These are phyloP conservation scores for Astatoreochromis straeleni DNA, from an alignment of 2,113 vertebrate genomes.

Conservation along the genomic window DNA sequence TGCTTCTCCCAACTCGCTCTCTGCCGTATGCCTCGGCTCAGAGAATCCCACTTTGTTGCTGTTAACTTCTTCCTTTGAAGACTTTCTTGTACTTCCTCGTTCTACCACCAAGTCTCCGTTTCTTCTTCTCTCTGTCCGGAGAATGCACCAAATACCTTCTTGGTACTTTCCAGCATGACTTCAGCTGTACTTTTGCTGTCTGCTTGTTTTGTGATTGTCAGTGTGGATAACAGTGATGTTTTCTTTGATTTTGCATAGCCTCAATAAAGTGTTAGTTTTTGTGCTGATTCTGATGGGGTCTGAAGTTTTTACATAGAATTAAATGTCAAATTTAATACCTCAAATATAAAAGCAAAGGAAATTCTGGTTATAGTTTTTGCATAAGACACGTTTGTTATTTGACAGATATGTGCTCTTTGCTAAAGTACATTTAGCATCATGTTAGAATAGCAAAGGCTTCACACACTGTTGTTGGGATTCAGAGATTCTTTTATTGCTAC, in stretches of 20 bases:
- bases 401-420: background rate
- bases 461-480: no score
- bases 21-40: background rate
- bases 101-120: background rate
- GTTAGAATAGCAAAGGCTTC: background rate
- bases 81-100: background rate
- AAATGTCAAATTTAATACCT: background rate
- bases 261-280: background rate
- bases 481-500: no score
- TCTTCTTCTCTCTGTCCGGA: background rate
- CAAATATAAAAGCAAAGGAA: background rate
- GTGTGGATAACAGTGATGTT: background rate
- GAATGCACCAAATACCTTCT: background rate
- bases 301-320: background rate
- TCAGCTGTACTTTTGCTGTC: background rate
- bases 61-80: background rate
- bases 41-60: background rate
- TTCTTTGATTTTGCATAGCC: background rate
- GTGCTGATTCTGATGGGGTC: background rate
- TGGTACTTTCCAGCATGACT: background rate
- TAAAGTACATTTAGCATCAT: background rate
- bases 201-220: background rate
- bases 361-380: background rate
- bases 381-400: background rate
- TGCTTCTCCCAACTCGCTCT: rapidly evolving